phyloP scores from a whole-genome alignment of 2,888 invertebrate species.

The Pseudococcus jackbeardsleyi region DNA sequence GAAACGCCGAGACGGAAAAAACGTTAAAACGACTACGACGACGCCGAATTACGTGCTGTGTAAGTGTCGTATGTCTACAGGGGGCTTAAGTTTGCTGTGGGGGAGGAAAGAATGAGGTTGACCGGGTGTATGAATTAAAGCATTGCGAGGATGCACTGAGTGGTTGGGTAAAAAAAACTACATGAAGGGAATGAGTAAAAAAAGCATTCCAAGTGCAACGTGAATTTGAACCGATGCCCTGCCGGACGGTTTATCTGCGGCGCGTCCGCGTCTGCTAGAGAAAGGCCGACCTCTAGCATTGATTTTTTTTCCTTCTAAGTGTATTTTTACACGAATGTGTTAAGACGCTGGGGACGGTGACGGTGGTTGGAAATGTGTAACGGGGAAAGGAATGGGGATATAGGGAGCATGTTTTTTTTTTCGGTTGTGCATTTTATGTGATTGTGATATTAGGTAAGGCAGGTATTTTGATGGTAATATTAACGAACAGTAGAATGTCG shows the following conservation, averaged over 20 bases:
- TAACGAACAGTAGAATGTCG: too few species aligned
- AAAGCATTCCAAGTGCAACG: not conserved
- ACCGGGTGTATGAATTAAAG: not conserved
- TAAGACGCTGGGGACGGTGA: not conserved
- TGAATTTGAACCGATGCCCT: not conserved
- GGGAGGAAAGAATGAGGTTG: not conserved
- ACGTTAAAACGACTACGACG: not conserved
- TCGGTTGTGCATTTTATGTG: too few species aligned
- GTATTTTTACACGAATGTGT: not conserved
- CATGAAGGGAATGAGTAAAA: not conserved
- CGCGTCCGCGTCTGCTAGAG: not conserved
- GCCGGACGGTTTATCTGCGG: slow-evolving; percentile 17
- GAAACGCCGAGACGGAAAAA: not conserved
- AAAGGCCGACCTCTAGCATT: not conserved
- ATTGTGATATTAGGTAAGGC: too few species aligned
- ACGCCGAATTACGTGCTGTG: not conserved
- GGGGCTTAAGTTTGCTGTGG: not conserved
- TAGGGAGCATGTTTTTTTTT: too few species aligned
- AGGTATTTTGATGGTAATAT: too few species aligned
- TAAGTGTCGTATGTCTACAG: not conserved
- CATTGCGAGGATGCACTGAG: not conserved
- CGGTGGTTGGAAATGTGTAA: too few species aligned
- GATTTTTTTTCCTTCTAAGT: not conserved
- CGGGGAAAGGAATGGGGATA: too few species aligned
- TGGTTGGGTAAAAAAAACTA: not conserved